Percentiles rank a stretch among this genome's conserved stretches.
Evolutionary conservation across 2,797 vertebrate species (phyloP).

Genomic region (Anas acuta): DNA sequence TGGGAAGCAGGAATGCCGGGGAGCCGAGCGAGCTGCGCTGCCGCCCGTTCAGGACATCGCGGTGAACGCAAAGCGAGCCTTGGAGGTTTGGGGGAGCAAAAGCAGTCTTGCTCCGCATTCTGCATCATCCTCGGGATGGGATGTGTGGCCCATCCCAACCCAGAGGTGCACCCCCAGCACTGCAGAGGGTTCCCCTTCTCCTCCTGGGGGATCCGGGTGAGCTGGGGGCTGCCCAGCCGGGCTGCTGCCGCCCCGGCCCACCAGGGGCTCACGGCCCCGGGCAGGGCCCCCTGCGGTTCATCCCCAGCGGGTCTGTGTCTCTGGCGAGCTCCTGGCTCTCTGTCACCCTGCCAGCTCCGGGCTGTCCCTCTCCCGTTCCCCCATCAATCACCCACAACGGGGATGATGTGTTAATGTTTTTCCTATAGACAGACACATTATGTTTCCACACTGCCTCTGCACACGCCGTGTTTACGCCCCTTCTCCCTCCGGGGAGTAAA

Average conservation of each 20-base stretch:
- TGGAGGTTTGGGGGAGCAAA: neutral
- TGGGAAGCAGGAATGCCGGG: neutral
- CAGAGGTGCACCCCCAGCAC: no score
- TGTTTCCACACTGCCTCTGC: slow-evolving; percentile 79
- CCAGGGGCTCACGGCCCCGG: neutral
- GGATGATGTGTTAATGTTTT: slow-evolving; percentile 82
- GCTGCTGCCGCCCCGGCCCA: fast-evolving
- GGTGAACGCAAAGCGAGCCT: fast-evolving
- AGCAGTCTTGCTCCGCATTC: neutral
- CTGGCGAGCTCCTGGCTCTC: slow-evolving; percentile 65
- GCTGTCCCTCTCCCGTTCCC: slow-evolving; percentile 68
- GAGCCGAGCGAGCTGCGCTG: neutral
- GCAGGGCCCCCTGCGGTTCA: slow-evolving; percentile 23
- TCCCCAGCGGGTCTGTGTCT: slow-evolving; percentile 37
- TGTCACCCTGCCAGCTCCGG: slow-evolving; percentile 68
- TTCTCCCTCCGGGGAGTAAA: slow-evolving; percentile 80
- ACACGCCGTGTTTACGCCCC: slow-evolving; percentile 78
- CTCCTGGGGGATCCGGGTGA: neutral
- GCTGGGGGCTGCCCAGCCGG: neutral
- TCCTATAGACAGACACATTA: slow-evolving; percentile 83
- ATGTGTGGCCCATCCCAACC: neutral
- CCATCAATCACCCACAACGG: slow-evolving; percentile 79
- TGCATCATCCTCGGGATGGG: neutral
- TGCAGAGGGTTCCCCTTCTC: fast-evolving
- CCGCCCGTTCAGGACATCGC: neutral